Base-by-base conservation (phyloP, 2,113 vertebrate species). In the Willisornis vidua region DNA sequence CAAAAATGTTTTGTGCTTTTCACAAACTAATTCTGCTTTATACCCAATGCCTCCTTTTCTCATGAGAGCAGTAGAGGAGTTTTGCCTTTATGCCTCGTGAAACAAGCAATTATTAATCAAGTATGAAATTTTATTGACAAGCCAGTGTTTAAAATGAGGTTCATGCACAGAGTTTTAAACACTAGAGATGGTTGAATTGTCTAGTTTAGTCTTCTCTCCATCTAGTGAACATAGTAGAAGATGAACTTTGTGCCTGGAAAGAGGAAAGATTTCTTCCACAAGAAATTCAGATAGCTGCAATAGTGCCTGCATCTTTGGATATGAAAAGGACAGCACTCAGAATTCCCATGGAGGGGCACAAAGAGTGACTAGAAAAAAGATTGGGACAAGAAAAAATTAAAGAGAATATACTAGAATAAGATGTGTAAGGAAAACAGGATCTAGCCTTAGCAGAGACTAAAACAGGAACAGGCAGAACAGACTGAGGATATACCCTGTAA, bases 121-220 rank as follows among this genome's bases (percentile, higher is more conserved):
- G 11, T 35, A 18, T 71, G 72, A 90, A 92, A 81, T 63, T 66
- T 71, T 81, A 92, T 84, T 94, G 83, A 86, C 83, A 89, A 52
- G 26, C 58, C 48, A 39, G 24, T 37, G 20, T 67, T 66, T 31
- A 67, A 35, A 90, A 83, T 39, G 20, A 81, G 65, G 23, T 31
- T 83, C 31, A 31, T n/a, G n/a, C 7, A 75, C 70, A 43, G 45
- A 58, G 5, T 62, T 90, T 76, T 33, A 86, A 65, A 13, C 29
- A 71, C 6, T 2, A 67, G 29, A 58, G 39, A 19, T 8, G 4
- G 87, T 3, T 74, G 39, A 78, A 77, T 61, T 48, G 39, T 45
- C 51, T 86, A 6, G 4, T 58, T 71, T 84, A 51, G 28, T 48
- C 66, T 91, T 75, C 25, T 57, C 12, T 45, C 29, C 43, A 55